phyloP scores from a whole-genome alignment of 2,113 vertebrate genomes.

The Anguilla japonica region DNA sequence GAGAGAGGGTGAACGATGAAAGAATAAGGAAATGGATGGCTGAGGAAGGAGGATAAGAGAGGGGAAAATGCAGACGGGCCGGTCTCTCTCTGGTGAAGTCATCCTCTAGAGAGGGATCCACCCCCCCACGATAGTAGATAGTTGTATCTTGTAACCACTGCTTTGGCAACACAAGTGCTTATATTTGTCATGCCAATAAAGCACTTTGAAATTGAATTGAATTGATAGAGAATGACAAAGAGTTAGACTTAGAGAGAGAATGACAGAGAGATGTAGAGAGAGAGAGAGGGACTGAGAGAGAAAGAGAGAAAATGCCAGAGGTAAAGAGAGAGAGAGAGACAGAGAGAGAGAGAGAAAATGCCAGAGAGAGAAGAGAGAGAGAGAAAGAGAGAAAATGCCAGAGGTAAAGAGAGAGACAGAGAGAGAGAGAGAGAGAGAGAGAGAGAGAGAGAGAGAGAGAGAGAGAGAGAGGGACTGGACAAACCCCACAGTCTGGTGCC shows the following conservation, averaged over 20 bases:
- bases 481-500: too few relatives aligned
- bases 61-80: background rate
- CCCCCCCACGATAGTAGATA: too few relatives aligned
- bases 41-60: background rate
- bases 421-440: too few relatives aligned
- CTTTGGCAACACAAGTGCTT: too few relatives aligned
- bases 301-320: background rate
- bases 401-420: background rate
- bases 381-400: background rate
- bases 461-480: too few relatives aligned
- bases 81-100: background rate
- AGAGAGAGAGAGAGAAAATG: background rate
- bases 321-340: background rate
- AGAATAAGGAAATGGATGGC: background rate
- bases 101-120: background rate
- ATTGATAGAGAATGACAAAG: background rate
- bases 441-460: too few relatives aligned
- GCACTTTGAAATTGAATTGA: too few relatives aligned
- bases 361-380: too few relatives aligned
- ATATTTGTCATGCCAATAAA: too few relatives aligned
- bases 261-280: background rate
- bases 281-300: background rate
- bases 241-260: background rate
- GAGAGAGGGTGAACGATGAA: background rate
- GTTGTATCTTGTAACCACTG: too few relatives aligned